Base-by-base conservation (phyloP, 2,888 invertebrate species). In the Cephus spinipes region DNA sequence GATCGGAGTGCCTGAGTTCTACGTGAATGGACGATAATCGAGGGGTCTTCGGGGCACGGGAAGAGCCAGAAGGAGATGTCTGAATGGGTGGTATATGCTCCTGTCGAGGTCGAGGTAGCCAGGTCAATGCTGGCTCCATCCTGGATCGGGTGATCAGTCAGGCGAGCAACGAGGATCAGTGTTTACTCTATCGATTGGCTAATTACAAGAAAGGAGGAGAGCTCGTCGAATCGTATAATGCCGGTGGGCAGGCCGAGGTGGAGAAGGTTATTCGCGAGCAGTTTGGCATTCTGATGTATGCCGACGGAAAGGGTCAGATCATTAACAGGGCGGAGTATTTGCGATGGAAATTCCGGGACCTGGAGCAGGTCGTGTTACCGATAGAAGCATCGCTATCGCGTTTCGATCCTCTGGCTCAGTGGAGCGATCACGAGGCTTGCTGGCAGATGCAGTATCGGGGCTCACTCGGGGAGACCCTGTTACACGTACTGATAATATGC, bases 391-490 rank as follows among this genome's bases (percentile, higher is more conserved):
- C 96, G 0, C 92, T 97, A 0, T 96, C 97, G 34, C 94, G 95
- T 0, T 96, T 97, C 89, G 98, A 98, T 90, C 97, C 98, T 0
- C 92, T 98, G 34, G 96, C 96, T 0, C 96, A 96, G 88, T 97
- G 97, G 97, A 93, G 93, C 81, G 97, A 98, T 89, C 98, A 98
- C 92, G 96, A 96, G 83, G 98, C 98, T 0, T 98, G 99, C 90
- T 99, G 99, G 99, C 97, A 98, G 91, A 97, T 99, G 96, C 97
- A 97, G 88, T 97, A 97, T 90, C 94, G 99, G 15, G 99, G 99
- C 0, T 97, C 98, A 0, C 93, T 99, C 0, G 99, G 99, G 0
- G 99, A 99, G 92, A 98, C 97, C 4, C 93, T 99, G 2, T 93
- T 99, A 15, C 99, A 99, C 89, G 96, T 99, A 4, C 94, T 99